Evolutionary conservation across 1,140 invertebrate genomes (phyloP), one percentile per base, ranked within the genome.

Genomic region (Formica selysi): DNA sequence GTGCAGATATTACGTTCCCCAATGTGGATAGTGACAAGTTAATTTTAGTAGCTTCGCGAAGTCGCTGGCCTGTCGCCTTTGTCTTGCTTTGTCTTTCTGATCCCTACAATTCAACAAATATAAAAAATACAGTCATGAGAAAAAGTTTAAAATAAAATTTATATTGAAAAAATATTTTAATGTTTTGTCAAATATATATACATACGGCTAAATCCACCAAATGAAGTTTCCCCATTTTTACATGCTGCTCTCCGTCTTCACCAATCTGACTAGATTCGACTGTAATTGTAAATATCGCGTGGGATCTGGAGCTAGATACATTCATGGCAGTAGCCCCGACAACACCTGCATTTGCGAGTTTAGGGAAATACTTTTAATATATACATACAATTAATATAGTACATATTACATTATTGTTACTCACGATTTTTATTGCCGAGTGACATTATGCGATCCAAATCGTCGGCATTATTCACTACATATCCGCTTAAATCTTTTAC

Each of bases 1-100:
- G 95, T 22, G 99, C 98, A 13, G 98, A 99, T 89, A 99, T 99
- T 3, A 99, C 99, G 95, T 99, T 99, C 38, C 99, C 98, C 32
- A 99, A 95, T 6, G 98, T 98, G 4, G 98, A 99, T 0, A 99
- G 96, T 0, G 98, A 99, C 48, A 99, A 96, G 96, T 99, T 99
- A 87, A 99, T 99, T 95, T 99, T 99, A 3, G 98, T 98, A 0
- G 99, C 98, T 95, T 99, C 99, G 93, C 98, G 98, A 29, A 99
- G 95, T 13, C 98, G 96, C 68, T 98, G 96, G 29, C 98, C 99
- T 8, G 97, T 97, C 6, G 98, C 98, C 92, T 98, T 98, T 0
- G 98, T 99, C 95, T 99, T 99, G 91, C 97, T 98, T 92, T 98
- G 98, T 73, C 98, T 96, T 93, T 99, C 98, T 0, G 98, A 99